phyloP scores from a whole-genome alignment of 2,888 invertebrate species.

The Capitulum mitella region DNA sequence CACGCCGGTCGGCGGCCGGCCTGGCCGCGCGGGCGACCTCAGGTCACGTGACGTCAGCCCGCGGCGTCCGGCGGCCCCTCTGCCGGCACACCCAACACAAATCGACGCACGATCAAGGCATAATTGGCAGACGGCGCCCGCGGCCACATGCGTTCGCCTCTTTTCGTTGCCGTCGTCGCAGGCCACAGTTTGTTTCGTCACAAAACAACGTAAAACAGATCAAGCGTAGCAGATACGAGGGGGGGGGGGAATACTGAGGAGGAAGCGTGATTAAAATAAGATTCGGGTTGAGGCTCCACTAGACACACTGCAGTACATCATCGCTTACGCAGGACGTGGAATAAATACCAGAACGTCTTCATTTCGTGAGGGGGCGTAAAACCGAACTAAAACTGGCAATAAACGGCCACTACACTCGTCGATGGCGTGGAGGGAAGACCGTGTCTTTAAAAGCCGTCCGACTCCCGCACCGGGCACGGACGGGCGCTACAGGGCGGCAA shows the following conservation, averaged over 20 bases:
- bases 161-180: not conserved
- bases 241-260: not conserved
- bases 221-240: not conserved
- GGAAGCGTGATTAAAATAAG: not conserved
- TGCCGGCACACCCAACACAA: not conserved
- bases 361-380: not conserved
- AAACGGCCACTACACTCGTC: not conserved
- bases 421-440: not conserved
- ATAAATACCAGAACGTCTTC: constrained; percentile 6
- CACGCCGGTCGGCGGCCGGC: not conserved
- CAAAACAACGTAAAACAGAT: not conserved
- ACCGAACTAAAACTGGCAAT: not conserved
- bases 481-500: not conserved
- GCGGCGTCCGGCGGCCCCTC: not conserved
- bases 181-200: not conserved
- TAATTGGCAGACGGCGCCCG: not conserved
- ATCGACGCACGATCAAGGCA: not conserved
- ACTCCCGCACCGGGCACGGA: not conserved
- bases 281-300: not conserved
- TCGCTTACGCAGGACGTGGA: not conserved
- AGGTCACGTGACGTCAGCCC: not conserved
- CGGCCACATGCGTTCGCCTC: not conserved
- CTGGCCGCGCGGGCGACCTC: not conserved
- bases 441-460: not conserved
- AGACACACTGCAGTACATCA: not conserved